Evolutionary conservation across 2,888 invertebrate species (phyloP).

Genomic region (Choreutis nemorana): DNA sequence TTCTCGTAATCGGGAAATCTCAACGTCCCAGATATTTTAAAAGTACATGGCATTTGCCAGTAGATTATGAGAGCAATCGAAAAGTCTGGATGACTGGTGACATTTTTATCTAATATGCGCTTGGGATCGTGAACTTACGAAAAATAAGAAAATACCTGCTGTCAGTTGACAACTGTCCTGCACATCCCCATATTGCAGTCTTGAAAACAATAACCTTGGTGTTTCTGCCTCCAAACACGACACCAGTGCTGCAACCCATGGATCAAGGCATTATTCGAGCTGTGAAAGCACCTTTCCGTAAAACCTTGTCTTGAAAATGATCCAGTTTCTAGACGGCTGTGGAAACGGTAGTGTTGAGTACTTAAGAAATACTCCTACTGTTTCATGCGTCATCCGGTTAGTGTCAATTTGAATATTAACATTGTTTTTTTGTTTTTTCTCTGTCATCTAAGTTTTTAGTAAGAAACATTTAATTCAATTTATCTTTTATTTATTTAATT

Average conservation of each 20-base stretch:
- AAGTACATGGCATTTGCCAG: background rate
- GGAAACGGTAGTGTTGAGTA: conserved; percentile 7
- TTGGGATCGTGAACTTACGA: background rate
- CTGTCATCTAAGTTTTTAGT: too few relatives aligned
- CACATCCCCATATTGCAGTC: background rate
- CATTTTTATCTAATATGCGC: background rate
- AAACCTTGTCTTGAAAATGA: conserved; percentile 5
- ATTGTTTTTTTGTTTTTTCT: too few relatives aligned
- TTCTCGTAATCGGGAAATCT: conserved; percentile 7
- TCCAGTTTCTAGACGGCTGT: conserved; percentile 6
- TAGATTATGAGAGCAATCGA: background rate
- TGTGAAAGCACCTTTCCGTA: background rate
- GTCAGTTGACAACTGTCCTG: background rate
- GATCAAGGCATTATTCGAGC: background rate
- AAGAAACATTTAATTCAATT: too few relatives aligned
- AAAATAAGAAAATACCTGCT: background rate
- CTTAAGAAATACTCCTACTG: conserved; percentile 1
- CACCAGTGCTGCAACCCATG: background rate
- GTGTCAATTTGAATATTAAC: conserved; percentile 15
- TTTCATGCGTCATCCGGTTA: conserved; percentile 11
- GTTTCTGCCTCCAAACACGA: conserved; percentile 1
- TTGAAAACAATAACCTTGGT: conserved; percentile 1
- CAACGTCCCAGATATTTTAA: conserved; percentile 2
- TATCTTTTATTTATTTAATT: too few relatives aligned
- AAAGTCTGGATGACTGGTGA: background rate